Evolutionary conservation across 2,888 invertebrate genomes (phyloP).

Genomic region (Psococerastis gibbosa): DNA sequence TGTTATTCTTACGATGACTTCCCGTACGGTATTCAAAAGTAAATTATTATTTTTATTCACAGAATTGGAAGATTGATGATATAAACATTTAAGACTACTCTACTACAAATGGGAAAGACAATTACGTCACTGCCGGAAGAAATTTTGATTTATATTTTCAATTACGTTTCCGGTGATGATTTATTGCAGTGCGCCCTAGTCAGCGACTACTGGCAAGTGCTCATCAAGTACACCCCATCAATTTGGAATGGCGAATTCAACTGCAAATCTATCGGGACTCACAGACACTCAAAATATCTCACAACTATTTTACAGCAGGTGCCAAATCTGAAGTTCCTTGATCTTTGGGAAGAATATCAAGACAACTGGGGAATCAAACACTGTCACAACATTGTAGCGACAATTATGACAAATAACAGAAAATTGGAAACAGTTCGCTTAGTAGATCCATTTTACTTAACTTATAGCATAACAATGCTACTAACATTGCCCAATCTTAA

Average conservation of each 20-base stretch:
- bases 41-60: too few relatives aligned
- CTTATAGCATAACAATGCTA: neutral
- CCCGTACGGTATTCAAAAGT: too few relatives aligned
- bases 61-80: too few relatives aligned
- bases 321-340: too few relatives aligned
- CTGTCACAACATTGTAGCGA: too few relatives aligned
- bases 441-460: neutral
- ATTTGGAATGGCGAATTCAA: constrained; percentile 3
- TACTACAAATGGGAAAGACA: too few relatives aligned
- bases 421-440: neutral
- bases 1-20: too few relatives aligned
- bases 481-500: neutral
- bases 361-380: too few relatives aligned
- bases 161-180: neutral
- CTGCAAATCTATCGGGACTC: neutral
- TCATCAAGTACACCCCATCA: neutral
- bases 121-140: constrained; percentile 7
- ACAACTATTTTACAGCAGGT: too few relatives aligned
- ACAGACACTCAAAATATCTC: neutral
- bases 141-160: constrained; percentile 1
- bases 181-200: neutral
- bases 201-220: neutral
- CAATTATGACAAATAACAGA: too few relatives aligned
- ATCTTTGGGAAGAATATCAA: too few relatives aligned
- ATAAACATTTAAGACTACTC: too few relatives aligned